These are phyloP conservation scores for Polypterus senegalus DNA, from an alignment of 2,113 vertebrate species.

Conservation along the genomic window DNA sequence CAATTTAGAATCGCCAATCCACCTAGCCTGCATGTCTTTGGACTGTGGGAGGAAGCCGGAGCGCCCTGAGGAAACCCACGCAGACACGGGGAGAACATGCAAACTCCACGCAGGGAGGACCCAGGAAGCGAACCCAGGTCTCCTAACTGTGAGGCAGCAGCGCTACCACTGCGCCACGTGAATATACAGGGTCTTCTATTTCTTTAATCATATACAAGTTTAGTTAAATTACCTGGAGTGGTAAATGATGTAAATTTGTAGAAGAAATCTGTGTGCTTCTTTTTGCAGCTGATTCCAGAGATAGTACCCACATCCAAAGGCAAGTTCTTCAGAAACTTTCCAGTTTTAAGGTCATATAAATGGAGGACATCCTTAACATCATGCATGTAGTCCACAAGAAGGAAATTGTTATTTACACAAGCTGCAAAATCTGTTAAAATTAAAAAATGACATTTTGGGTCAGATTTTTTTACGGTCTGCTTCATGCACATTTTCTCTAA, in stretches of 20 bases:
- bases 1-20: no score
- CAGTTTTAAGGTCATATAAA: conserved; percentile 34
- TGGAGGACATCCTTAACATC: conserved; percentile 57
- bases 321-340: conserved; percentile 33
- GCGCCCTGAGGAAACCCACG: no score
- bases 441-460: no score
- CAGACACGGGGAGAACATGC: no score
- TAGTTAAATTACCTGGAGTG: conserved; percentile 37
- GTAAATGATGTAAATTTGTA: conserved; percentile 58
- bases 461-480: no score
- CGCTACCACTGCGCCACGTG: no score
- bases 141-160: no score
- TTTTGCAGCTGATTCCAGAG: conserved; percentile 50
- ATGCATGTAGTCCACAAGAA: conserved; percentile 51
- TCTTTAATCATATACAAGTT: neutral
- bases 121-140: no score
- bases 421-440: conserved; percentile 36
- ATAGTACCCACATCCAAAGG: conserved; percentile 49
- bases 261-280: conserved; percentile 51
- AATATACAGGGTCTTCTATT: neutral
- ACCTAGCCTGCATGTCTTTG: no score
- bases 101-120: no score
- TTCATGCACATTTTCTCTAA: no score
- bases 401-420: conserved; percentile 47
- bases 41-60: no score